Evolutionary conservation across 2,888 invertebrate species (phyloP).

Genomic region (Neuroscelio doddi): DNA sequence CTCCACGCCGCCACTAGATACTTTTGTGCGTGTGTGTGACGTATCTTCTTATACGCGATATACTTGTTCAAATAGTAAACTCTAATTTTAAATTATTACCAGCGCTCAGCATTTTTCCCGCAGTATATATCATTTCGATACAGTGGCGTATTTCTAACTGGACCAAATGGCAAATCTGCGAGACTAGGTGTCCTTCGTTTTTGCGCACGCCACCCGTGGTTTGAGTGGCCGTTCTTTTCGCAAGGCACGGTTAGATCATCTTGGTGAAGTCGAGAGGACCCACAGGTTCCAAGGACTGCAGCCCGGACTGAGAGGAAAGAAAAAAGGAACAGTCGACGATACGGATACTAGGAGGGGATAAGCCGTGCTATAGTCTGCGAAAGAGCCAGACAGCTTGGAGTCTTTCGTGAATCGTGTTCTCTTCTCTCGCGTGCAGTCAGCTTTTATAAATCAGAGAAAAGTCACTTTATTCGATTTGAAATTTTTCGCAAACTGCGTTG

Average conservation of each 20-base stretch:
- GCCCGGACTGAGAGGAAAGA: conserved; percentile 23
- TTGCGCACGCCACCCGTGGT: conserved; percentile 47
- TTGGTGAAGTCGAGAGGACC: conserved; percentile 51
- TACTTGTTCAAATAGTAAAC: too few relatives aligned
- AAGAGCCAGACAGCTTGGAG: conserved; percentile 66
- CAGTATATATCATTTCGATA: conserved; percentile 10
- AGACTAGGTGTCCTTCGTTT: conserved; percentile 60
- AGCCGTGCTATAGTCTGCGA: conserved; percentile 58
- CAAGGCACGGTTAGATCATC: conserved; percentile 26
- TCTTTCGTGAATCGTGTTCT: conserved; percentile 41
- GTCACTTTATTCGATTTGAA: neutral
- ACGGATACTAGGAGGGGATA: conserved; percentile 51
- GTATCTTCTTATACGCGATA: too few relatives aligned
- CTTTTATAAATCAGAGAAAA: too few relatives aligned
- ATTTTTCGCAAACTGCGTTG: too few relatives aligned
- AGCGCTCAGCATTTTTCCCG: neutral
- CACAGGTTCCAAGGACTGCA: conserved; percentile 50
- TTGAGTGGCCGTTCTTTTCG: conserved; percentile 36
- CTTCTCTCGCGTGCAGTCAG: conserved; percentile 29
- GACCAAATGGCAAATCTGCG: conserved; percentile 51
- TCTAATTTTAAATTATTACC: too few relatives aligned
- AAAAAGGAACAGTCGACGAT: conserved; percentile 50
- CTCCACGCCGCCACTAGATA: too few relatives aligned
- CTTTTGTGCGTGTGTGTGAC: too few relatives aligned
- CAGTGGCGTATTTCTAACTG: conserved; percentile 56